These are phyloP conservation scores for Vulpes vulpes DNA, from an alignment of 2,113 vertebrate genomes.

Conservation along the genomic window DNA sequence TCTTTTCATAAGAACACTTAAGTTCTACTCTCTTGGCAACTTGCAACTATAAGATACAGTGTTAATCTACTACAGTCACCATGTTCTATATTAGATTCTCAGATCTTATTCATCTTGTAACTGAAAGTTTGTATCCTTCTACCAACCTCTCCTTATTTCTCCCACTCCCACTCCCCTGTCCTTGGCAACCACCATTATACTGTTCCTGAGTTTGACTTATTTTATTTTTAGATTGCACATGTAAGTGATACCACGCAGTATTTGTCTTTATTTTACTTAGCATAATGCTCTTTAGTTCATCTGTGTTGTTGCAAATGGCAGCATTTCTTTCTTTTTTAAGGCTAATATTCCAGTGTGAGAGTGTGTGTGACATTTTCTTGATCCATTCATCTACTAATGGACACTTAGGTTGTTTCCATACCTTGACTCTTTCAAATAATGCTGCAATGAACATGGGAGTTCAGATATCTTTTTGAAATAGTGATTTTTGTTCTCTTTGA, in stretches of 20 bases:
- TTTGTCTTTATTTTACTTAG: neutral
- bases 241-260: neutral
- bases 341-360: neutral
- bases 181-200: neutral
- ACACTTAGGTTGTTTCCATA: neutral
- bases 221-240: neutral
- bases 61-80: neutral
- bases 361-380: neutral
- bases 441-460: neutral
- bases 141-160: neutral
- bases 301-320: neutral
- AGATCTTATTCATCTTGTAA: neutral
- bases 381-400: neutral
- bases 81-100: neutral
- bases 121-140: neutral
- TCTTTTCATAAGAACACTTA: neutral
- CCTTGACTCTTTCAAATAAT: neutral
- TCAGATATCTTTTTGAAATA: neutral
- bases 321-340: neutral
- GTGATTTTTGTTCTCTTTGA: neutral
- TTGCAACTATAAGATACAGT: neutral
- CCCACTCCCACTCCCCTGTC: neutral
- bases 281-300: neutral
- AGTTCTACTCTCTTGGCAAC: neutral
- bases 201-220: neutral